These are phyloP conservation scores for Drosophila sp. DNA, from an alignment of 1,140 invertebrate genomes.

Conservation along the genomic window DNA sequence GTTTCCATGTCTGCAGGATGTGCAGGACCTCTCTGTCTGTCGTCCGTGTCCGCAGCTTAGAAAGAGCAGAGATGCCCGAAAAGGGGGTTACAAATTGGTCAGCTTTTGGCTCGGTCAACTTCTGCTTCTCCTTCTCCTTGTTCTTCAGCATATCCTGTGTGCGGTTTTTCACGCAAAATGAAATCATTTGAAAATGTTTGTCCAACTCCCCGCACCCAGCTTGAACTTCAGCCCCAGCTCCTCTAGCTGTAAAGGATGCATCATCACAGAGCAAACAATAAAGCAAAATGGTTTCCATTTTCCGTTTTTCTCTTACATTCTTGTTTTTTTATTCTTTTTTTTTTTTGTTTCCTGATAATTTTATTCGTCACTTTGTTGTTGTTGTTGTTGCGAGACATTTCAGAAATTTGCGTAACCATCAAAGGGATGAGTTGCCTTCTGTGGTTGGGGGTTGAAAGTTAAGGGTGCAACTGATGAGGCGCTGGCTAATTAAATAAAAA, in stretches of 20 bases:
- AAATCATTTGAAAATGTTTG: slow-evolving; percentile 80
- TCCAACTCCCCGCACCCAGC: not conserved
- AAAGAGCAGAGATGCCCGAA: slow-evolving; percentile 29
- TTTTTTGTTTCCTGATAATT: slow-evolving; percentile 31
- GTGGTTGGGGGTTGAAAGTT: slow-evolving; percentile 4
- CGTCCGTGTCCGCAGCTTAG: slow-evolving; percentile 18
- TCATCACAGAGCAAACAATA: slow-evolving; percentile 69
- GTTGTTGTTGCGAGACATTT: slow-evolving; percentile 25
- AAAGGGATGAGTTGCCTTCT: slow-evolving; percentile 55
- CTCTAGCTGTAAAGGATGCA: slow-evolving; percentile 22
- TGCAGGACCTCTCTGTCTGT: slow-evolving; percentile 22
- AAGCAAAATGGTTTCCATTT: slow-evolving; percentile 57
- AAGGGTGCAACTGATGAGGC: slow-evolving; percentile 40
- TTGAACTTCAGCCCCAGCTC: not conserved
- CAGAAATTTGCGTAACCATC: slow-evolving; percentile 73
- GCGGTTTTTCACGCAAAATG: slow-evolving; percentile 69
- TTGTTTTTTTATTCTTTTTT: too few relatives aligned
- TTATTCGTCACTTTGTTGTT: slow-evolving; percentile 5
- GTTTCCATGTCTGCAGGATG: slow-evolving; percentile 68
- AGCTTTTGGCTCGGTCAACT: slow-evolving; percentile 30
- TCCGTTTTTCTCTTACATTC: slow-evolving; percentile 24
- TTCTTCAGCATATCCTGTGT: slow-evolving; percentile 46
- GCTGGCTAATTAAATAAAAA: slow-evolving; percentile 81
- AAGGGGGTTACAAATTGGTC: slow-evolving; percentile 43
- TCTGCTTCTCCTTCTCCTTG: too few relatives aligned